Conservation (phyloP, 2,888 invertebrate species). For the Euplagia quadripunctaria region DNA sequence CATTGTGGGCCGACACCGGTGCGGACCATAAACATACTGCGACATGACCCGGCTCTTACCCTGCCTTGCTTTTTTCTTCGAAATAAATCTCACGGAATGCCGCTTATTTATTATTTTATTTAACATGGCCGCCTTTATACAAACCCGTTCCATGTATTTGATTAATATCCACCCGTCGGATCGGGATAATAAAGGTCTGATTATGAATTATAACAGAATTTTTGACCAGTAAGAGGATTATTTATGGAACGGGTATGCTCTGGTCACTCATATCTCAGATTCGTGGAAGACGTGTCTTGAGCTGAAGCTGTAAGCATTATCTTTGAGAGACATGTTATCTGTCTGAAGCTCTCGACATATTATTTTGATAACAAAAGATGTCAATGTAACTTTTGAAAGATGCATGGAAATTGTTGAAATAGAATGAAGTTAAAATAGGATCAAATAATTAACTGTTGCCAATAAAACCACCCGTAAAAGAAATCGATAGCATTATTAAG, state of each 20-base stretch:
- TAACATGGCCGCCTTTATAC: constrained; percentile 80
- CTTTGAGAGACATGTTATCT: constrained; percentile 23
- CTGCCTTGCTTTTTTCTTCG: constrained; percentile 79
- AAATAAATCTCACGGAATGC: constrained; percentile 86
- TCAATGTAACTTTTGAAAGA: constrained; percentile 19
- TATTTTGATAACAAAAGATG: constrained; percentile 21
- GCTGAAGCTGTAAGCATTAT: constrained; percentile 31
- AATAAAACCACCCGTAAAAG: constrained; percentile 44
- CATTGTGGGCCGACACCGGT: constrained; percentile 76
- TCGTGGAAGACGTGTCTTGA: constrained; percentile 48
- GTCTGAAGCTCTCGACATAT: neutral
- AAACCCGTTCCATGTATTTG: constrained; percentile 83
- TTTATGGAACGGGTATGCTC: constrained; percentile 73
- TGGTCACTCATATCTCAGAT: constrained; percentile 56
- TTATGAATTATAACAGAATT: constrained; percentile 80
- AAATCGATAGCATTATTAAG: constrained; percentile 56
- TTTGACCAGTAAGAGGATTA: constrained; percentile 80
- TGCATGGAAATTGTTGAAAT: constrained; percentile 46
- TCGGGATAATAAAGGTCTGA: constrained; percentile 78
- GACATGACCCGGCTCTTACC: constrained; percentile 82
- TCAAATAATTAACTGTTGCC: constrained; percentile 50
- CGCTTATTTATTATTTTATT: constrained; percentile 87
- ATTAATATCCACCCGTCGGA: constrained; percentile 78
- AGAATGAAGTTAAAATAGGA: constrained; percentile 38
- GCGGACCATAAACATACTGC: constrained; percentile 78